Conservation (phyloP, 2,888 invertebrate genomes). For the Diarsia dahlii region DNA sequence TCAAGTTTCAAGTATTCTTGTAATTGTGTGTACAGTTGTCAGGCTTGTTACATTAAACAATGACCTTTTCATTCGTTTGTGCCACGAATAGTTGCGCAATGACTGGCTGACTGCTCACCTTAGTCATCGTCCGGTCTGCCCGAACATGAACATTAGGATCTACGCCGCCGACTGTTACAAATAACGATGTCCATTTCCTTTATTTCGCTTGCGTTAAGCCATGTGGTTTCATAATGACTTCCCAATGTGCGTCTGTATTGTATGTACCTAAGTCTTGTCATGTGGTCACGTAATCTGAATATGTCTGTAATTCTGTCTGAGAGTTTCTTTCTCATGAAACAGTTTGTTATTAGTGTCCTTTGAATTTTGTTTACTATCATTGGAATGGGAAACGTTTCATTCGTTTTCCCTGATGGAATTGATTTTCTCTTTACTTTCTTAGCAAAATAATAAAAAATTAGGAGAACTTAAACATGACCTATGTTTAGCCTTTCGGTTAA, state of each 20-base stretch:
- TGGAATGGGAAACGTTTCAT: too few relatives aligned
- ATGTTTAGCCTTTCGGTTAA: not conserved
- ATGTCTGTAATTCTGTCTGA: not conserved
- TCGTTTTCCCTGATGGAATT: not conserved
- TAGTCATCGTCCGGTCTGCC: slow-evolving; percentile 63
- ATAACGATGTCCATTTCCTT: slow-evolving; percentile 64
- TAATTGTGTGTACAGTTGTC: slow-evolving; percentile 64
- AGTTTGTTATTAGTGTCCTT: too few relatives aligned
- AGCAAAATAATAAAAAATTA: too few relatives aligned
- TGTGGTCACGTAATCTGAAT: slow-evolving; percentile 6
- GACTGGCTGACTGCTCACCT: slow-evolving; percentile 58
- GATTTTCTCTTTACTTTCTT: not conserved
- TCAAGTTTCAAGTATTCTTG: slow-evolving; percentile 48
- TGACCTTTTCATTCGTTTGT: slow-evolving; percentile 63
- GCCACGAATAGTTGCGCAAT: slow-evolving; percentile 64
- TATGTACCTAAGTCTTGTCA: slow-evolving; percentile 12
- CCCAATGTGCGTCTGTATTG: slow-evolving; percentile 20
- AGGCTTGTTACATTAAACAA: slow-evolving; percentile 60
- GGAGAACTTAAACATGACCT: too few relatives aligned
- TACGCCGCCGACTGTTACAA: slow-evolving; percentile 56
- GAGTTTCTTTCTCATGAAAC: not conserved
- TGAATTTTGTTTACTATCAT: too few relatives aligned
- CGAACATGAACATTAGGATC: slow-evolving; percentile 52
- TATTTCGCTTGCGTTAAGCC: slow-evolving; percentile 52
- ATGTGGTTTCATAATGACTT: slow-evolving; percentile 37